A percentile compares a stretch with the other conserved stretches of the same genome.
These are phyloP conservation scores for Eilema caniola DNA, from an alignment of 2,888 invertebrate species.

Conservation along the genomic window DNA sequence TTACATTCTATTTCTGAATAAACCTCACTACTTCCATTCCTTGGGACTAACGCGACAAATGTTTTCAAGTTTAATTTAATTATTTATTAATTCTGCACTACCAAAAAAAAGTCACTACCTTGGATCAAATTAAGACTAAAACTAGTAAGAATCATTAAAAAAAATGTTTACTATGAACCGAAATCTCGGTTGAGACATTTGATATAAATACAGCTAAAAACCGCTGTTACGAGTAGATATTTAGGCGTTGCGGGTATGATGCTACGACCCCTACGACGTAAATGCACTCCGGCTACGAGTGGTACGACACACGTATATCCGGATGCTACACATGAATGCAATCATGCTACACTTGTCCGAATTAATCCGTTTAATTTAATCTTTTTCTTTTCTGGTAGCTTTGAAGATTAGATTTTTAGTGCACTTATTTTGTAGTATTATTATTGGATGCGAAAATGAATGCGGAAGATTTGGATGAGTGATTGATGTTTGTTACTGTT, in stretches of 20 bases:
- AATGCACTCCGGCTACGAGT: slow-evolving; percentile 40
- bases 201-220: slow-evolving; percentile 62
- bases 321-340: slow-evolving; percentile 52
- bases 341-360: slow-evolving; percentile 48
- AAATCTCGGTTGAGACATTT: slow-evolving; percentile 43
- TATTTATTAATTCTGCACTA: neutral
- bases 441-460: too few species aligned
- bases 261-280: slow-evolving; percentile 36
- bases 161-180: slow-evolving; percentile 25
- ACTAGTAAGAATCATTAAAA: slow-evolving; percentile 7
- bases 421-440: too few species aligned
- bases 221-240: slow-evolving; percentile 63
- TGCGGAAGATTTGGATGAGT: too few species aligned
- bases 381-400: neutral
- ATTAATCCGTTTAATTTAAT: slow-evolving; percentile 30
- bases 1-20: too few species aligned
- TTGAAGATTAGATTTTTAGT: neutral
- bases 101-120: neutral
- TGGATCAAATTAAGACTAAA: neutral
- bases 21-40: too few species aligned
- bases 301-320: slow-evolving; percentile 40
- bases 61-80: neutral
- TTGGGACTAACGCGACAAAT: too few species aligned
- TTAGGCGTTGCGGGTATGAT: slow-evolving; percentile 49
- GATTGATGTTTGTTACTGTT: too few species aligned